phyloP scores from a whole-genome alignment of 2,797 vertebrate species.

The Anguilla pacifica region DNA sequence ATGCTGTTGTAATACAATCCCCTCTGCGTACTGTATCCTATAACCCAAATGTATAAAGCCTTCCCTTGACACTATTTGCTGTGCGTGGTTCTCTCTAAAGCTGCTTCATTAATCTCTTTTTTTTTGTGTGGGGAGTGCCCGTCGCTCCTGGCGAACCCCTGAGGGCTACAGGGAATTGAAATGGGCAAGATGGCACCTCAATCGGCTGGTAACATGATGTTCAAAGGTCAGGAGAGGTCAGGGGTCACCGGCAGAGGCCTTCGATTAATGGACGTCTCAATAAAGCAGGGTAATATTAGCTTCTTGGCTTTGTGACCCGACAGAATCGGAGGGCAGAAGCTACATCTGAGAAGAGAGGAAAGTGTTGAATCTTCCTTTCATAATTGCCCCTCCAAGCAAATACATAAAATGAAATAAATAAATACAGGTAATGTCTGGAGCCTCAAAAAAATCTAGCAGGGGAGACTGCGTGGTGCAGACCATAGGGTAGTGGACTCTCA shows the following conservation, averaged over 20 bases:
- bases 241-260: slow-evolving; percentile 72
- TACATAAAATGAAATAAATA: slow-evolving; percentile 31
- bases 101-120: slow-evolving; percentile 3
- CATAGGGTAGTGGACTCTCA: neutral
- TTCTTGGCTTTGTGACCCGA: slow-evolving; percentile 50
- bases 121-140: neutral
- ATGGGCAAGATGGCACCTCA: slow-evolving; percentile 11
- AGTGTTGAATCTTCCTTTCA: slow-evolving; percentile 61
- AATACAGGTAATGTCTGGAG: neutral
- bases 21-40: neutral
- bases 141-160: neutral
- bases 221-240: slow-evolving; percentile 70
- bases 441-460: neutral
- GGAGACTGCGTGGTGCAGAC: neutral
- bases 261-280: slow-evolving; percentile 78
- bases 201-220: slow-evolving; percentile 71
- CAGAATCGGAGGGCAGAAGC: slow-evolving; percentile 67
- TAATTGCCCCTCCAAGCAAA: slow-evolving; percentile 69
- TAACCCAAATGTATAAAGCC: neutral
- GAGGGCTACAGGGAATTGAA: neutral
- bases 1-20: slow-evolving; percentile 1
- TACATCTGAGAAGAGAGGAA: slow-evolving; percentile 57
- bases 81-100: neutral
- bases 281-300: slow-evolving; percentile 78
- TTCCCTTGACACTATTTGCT: slow-evolving; percentile 14